Base-by-base conservation (phyloP, 1,140 invertebrate genomes). In the Lysiphlebus fabarum region DNA sequence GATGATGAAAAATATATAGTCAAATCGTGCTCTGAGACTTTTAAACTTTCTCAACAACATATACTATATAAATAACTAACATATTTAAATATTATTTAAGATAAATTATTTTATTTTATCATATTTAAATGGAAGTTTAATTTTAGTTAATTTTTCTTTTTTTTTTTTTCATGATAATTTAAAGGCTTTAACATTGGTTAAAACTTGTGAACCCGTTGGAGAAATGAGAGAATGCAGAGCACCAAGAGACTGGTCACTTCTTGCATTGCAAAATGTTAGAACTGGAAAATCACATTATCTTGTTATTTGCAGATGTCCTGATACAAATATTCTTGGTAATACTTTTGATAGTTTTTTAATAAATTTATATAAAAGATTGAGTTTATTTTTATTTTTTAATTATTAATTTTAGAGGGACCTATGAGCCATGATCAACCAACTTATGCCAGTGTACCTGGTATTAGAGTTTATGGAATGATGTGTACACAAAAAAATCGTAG, bases 261-360 rank as follows among this genome's bases (percentile, higher is more conserved):
- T 96, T 53, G 93, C 93, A 5, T 78, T 96, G 49, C 93, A 96
- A 77, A 95, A 95, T 71, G 89, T 92, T 53, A 77, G 93, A 67
- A 96, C 92, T 7, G 93, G 93, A 61, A 95, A 96, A 78, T 93
- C 93, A 7, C 93, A 96, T 78, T 96, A 95, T 73, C 81, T 96
- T 47, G 93, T 95, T 51, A 94, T 95, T 62, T 96, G 93, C 73
- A 84, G 91, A 67, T 96, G 93, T 82, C 90, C 92, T 4, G 86
- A 91, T 59, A 85, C 86, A 41, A 90, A 88, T 68, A 86, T 89
- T 71, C 84, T 95, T 70, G 90, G 90, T 92, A 81, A 84, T 81
- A 76, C 60, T n/a, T 9, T 17, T 14, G n/a, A n/a, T n/a, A n/a
- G n/a, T 41, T 34, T 26, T 48, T 40, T 47, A 11, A 50, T 53